Evolutionary conservation across 2,797 vertebrate genomes (phyloP).

Genomic region (Mionectes olivaceus): DNA sequence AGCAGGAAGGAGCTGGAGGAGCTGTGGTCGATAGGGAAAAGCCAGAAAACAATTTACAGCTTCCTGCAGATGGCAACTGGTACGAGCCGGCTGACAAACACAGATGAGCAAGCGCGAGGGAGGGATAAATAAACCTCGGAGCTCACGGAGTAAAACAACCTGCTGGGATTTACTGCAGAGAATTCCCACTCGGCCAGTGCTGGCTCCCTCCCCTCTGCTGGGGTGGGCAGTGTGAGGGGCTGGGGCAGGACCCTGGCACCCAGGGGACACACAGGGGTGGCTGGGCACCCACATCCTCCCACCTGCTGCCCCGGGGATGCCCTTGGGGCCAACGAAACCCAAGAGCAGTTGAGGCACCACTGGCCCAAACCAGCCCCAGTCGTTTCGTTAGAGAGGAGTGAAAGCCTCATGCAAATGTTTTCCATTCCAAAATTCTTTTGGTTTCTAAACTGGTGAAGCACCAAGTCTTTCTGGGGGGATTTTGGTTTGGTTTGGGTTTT

Average conservation of each 20-base stretch:
- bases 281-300: accelerated
- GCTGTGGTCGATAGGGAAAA: background rate
- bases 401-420: background rate
- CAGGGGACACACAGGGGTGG: accelerated
- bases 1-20: background rate
- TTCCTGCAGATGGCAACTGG: slow-evolving; percentile 38
- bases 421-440: background rate
- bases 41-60: background rate
- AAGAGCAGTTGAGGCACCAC: background rate
- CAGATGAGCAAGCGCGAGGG: background rate
- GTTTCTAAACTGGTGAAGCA: background rate
- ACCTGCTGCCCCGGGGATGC: background rate
- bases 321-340: background rate
- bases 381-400: background rate
- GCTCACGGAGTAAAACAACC: background rate
- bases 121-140: background rate
- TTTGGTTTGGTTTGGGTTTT: accelerated
- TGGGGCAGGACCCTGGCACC: background rate
- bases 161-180: background rate
- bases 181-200: accelerated
- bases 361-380: background rate
- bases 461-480: background rate
- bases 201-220: background rate
- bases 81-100: background rate
- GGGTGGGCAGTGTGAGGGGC: background rate